phyloP scores from a whole-genome alignment of 2,888 invertebrate species.

The Brachynemurus nebulosus region DNA sequence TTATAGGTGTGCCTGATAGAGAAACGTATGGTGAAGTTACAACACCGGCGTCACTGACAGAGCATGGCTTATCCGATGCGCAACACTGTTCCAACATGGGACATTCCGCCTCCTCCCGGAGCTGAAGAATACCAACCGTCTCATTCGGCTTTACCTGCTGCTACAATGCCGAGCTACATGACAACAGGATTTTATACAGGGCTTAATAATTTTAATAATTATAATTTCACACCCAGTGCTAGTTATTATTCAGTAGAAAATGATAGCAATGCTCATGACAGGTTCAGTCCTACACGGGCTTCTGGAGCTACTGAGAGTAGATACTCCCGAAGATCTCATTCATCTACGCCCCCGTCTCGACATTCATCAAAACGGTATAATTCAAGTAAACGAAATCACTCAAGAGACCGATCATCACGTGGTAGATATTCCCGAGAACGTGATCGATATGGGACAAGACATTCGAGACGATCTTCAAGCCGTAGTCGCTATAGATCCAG shows the following conservation, averaged over 20 bases:
- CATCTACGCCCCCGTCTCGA: not conserved
- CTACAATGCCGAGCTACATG: not conserved
- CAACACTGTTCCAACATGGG: constrained; percentile 20
- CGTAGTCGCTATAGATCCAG: not conserved
- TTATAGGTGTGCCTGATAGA: constrained; percentile 27
- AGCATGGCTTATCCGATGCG: constrained; percentile 1
- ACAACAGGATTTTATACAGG: not conserved
- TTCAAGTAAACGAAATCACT: no score
- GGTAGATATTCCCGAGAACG: constrained; percentile 5
- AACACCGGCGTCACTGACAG: not conserved
- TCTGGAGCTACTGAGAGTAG: constrained; percentile 8
- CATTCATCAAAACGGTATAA: no score
- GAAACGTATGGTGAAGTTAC: not conserved
- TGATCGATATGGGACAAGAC: not conserved
- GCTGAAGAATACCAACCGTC: constrained; percentile 21
- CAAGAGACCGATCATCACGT: no score
- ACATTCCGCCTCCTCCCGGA: constrained; percentile 32
- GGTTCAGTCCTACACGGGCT: not conserved
- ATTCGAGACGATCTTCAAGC: not conserved
- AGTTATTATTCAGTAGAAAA: constrained; percentile 3
- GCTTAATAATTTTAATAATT: constrained; percentile 2
- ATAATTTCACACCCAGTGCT: not conserved
- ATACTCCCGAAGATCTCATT: no score
- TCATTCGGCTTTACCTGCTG: not conserved
- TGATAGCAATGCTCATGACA: constrained; percentile 2